A percentile compares a stretch with the other conserved stretches of the same genome.
phyloP scores from a whole-genome alignment of 1,140 invertebrate genomes.

The Choristoneura fumiferana region DNA sequence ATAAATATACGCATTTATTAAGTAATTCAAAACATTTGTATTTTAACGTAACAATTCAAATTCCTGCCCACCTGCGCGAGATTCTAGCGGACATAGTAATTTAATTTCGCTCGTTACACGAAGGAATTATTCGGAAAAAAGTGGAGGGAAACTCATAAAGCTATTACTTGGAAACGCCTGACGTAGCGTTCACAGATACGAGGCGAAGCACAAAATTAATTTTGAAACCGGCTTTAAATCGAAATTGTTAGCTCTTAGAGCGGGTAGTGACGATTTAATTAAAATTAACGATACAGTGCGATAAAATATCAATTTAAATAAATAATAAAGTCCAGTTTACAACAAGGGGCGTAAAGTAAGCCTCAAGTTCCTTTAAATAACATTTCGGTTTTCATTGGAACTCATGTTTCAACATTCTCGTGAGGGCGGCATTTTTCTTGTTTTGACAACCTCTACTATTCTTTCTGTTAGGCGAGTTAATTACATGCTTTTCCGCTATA shows the following conservation, averaged over 20 bases:
- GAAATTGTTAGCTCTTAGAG: conserved; percentile 31
- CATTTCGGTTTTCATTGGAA: too few species aligned
- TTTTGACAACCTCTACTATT: too few species aligned
- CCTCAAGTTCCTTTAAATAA: too few species aligned
- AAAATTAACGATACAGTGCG: conserved; percentile 23
- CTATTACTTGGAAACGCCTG: conserved; percentile 51
- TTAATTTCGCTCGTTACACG: conserved; percentile 53
- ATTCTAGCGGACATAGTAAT: conserved; percentile 45
- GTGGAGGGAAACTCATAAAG: conserved; percentile 55
- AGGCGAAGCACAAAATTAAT: conserved; percentile 46
- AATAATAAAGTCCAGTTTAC: not conserved
- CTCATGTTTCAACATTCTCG: too few species aligned
- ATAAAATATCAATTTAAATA: conserved; percentile 20
- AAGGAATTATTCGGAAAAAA: conserved; percentile 56
- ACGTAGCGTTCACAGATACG: conserved; percentile 45
- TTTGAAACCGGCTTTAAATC: conserved; percentile 30
- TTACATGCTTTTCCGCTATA: too few species aligned
- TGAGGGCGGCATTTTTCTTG: too few species aligned
- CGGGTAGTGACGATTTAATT: conserved; percentile 30
- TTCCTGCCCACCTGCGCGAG: conserved; percentile 37
- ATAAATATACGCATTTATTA: too few species aligned
- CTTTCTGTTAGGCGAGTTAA: too few species aligned
- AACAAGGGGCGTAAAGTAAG: too few species aligned
- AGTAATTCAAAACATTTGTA: not conserved
- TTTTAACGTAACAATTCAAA: conserved; percentile 21